Evolutionary conservation across 1,140 invertebrate species (phyloP).

Genomic region (Procambarus virginalis): DNA sequence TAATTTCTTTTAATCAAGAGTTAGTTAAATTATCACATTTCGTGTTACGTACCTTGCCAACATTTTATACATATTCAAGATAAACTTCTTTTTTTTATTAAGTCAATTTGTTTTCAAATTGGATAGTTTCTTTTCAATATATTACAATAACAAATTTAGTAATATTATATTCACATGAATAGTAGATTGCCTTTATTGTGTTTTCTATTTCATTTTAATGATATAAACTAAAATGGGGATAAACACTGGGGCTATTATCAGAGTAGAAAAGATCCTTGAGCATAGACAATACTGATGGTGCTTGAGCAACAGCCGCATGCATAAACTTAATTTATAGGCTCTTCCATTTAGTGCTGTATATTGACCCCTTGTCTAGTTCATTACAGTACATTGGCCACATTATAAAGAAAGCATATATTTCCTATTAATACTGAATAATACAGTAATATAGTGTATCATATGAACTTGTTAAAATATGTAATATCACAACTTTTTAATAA

Average conservation of each 20-base stretch:
- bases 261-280: neutral
- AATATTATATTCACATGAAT: neutral
- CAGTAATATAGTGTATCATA: neutral
- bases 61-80: neutral
- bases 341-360: neutral
- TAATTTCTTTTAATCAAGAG: neutral
- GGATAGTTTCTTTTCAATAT: neutral
- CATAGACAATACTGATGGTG: neutral
- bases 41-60: neutral
- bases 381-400: neutral
- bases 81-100: neutral
- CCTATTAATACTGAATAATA: neutral
- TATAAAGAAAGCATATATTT: neutral
- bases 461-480: neutral
- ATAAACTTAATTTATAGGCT: neutral
- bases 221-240: neutral
- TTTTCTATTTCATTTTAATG: neutral
- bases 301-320: neutral
- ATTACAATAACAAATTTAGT: neutral
- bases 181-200: neutral
- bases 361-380: slow-evolving; percentile 1
- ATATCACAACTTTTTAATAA: neutral
- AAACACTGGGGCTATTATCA: neutral
- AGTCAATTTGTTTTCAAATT: neutral
- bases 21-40: neutral